Base-by-base conservation (phyloP, 2,888 invertebrate species). In the Coronaproctus castanopsis region DNA sequence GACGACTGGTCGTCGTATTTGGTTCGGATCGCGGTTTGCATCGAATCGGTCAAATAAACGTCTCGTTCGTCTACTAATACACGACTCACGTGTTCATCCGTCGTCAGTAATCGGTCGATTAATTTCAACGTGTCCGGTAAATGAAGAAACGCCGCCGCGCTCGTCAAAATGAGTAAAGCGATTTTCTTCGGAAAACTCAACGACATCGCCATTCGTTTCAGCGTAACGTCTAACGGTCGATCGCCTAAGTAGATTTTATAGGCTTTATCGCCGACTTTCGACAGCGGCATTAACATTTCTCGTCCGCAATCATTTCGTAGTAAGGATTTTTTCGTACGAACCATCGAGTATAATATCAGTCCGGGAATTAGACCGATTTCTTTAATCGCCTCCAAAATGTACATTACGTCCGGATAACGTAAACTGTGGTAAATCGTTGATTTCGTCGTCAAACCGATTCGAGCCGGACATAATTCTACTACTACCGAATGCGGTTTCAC, bases 211-310 rank as follows among this genome's bases (percentile, higher is more conserved):
- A 59, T 59, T 20, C 59, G 55, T 23, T 59, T 59, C 22, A 59
- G 55, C 22, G 59, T 59, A n/a, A 59, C 51, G 23, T 59, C 59
- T 36, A 55, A 55, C 19, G 55, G 59, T 52, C 59, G 50, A 52
- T 59, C 59, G 52, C 59, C 59, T 24, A 62, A 55, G 57, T 58
- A 57, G 59, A 62, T 60, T 56, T 57, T 57, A 49, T 62, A 60
- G 36, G 61, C 54, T 23, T 59, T 55, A 52, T 61, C 57, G 21
- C 61, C 55, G 2, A 58, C 56, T 55, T 63, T 52, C 24, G 56
- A 49, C 52, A 55, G 24, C 1, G 59, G 55, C 2, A 56, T 55
- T 18, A 52, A 24, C 59, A 59, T 59, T 21, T 59, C 59, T 14
- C 59, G 55, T 3, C 59, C 59, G 56, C 56, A 59, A 52, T 59